These are phyloP conservation scores for Marcusenius ussheri DNA, from an alignment of 2,113 vertebrate genomes.

Conservation along the genomic window DNA sequence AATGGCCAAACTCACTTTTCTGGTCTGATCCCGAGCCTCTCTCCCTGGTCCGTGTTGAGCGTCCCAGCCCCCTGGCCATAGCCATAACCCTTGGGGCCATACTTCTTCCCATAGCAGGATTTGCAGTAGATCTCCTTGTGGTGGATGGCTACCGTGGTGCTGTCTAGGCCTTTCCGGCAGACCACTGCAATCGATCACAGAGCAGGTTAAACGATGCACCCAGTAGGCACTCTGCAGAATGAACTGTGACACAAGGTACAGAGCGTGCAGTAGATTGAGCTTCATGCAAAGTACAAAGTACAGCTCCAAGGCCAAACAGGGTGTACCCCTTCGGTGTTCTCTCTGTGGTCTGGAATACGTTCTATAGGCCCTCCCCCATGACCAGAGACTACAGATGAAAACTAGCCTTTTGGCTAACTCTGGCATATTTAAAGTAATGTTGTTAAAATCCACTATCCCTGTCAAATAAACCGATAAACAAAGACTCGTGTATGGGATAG, in stretches of 20 bases:
- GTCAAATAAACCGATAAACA: not conserved
- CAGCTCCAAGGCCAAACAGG: not conserved
- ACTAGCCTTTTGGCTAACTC: not conserved
- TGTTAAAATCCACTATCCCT: not conserved
- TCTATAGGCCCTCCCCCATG: not conserved
- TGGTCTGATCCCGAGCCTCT: slow-evolving; percentile 84
- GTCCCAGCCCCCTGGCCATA: slow-evolving; percentile 87
- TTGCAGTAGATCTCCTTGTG: slow-evolving; percentile 87
- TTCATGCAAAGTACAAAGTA: not conserved
- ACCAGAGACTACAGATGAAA: not conserved
- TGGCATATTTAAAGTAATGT: not conserved
- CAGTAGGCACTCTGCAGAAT: not conserved
- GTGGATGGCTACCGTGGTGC: slow-evolving; percentile 81
- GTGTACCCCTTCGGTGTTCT: not conserved
- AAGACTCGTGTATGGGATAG: not conserved
- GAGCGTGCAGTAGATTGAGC: not conserved
- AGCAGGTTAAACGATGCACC: not conserved
- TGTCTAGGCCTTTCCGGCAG: slow-evolving; percentile 87
- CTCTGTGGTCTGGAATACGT: not conserved
- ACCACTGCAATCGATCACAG: slow-evolving; percentile 58
- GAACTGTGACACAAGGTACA: not conserved
- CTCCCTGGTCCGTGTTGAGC: slow-evolving; percentile 84
- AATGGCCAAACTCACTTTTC: slow-evolving; percentile 67
- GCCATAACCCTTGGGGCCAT: slow-evolving; percentile 86
- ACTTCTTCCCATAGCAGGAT: slow-evolving; percentile 90